A percentile compares a stretch with the other conserved stretches of the same genome.
Conservation (phyloP, 2,888 invertebrate species). For the Diaprepes abbreviatus region DNA sequence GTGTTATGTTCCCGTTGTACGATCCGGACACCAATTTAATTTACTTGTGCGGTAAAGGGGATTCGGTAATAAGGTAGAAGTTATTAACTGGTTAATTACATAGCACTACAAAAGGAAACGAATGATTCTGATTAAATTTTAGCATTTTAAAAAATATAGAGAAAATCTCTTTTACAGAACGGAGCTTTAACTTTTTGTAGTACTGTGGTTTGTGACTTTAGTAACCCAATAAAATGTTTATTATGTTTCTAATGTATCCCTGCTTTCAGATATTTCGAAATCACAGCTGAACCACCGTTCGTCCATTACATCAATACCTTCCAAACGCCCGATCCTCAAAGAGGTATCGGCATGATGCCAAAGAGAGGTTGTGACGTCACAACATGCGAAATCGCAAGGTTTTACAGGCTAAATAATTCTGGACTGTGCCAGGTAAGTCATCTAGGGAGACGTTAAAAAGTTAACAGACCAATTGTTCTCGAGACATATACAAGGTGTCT, state of each 20-base stretch:
- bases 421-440: conserved; percentile 86
- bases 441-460: too few relatives aligned
- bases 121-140: too few relatives aligned
- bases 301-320: conserved; percentile 98
- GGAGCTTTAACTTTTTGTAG: too few relatives aligned
- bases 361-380: conserved; percentile 96
- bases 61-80: conserved; percentile 92
- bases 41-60: conserved; percentile 97
- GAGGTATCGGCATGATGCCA: conserved; percentile 98
- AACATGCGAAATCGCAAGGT: conserved; percentile 94
- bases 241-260: conserved; percentile 32
- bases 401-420: conserved; percentile 95
- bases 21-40: conserved; percentile 96
- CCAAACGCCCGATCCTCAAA: conserved; percentile 97
- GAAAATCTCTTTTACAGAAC: too few relatives aligned
- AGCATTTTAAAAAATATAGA: too few relatives aligned
- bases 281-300: conserved; percentile 93
- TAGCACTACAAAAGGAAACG: too few relatives aligned
- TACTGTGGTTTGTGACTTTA: too few relatives aligned
- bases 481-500: too few relatives aligned
- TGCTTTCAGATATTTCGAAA: conserved; percentile 76
- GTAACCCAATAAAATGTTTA: too few relatives aligned
- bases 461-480: too few relatives aligned
- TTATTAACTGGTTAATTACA: not conserved
- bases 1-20: conserved; percentile 96